Conservation (phyloP, 2,888 invertebrate genomes). For the Eulithis testata region DNA sequence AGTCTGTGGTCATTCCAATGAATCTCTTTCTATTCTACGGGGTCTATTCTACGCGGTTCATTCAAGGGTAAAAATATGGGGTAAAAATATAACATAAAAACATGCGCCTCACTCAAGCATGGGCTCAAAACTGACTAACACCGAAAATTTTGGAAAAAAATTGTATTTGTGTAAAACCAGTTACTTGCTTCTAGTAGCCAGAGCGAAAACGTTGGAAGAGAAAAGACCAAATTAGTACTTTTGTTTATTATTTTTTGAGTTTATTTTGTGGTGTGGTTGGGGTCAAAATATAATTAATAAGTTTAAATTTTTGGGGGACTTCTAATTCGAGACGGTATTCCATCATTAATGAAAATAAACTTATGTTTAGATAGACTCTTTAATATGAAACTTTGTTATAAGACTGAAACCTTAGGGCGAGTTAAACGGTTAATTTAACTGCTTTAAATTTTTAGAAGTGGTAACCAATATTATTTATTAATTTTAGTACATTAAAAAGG, state of each 20-base stretch:
- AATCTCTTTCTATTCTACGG: conserved; percentile 79
- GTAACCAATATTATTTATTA: too few relatives aligned
- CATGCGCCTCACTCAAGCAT: conserved; percentile 42
- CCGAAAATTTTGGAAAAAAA: conserved; percentile 52
- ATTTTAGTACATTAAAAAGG: too few relatives aligned
- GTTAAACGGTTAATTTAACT: too few relatives aligned
- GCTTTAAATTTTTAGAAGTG: too few relatives aligned
- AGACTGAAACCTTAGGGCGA: too few relatives aligned
- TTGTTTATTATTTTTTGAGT: conserved; percentile 41
- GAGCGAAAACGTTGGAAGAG: conserved; percentile 77
- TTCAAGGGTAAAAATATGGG: conserved; percentile 60
- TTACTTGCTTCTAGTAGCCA: conserved; percentile 85
- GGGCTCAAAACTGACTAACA: conserved; percentile 68
- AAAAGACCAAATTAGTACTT: conserved; percentile 63
- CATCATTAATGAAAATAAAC: neutral
- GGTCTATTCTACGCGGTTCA: conserved; percentile 72
- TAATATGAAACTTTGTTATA: too few relatives aligned
- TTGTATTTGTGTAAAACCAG: conserved; percentile 53
- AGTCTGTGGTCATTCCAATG: conserved; percentile 62
- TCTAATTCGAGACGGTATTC: conserved; percentile 30
- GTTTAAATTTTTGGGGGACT: conserved; percentile 6
- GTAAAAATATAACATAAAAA: conserved; percentile 44
- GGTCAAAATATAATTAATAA: conserved; percentile 13
- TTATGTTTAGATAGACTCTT: too few relatives aligned
- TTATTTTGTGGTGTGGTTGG: conserved; percentile 37